Conservation (phyloP, 2,113 vertebrate species). For the Oryzias curvinotus region DNA sequence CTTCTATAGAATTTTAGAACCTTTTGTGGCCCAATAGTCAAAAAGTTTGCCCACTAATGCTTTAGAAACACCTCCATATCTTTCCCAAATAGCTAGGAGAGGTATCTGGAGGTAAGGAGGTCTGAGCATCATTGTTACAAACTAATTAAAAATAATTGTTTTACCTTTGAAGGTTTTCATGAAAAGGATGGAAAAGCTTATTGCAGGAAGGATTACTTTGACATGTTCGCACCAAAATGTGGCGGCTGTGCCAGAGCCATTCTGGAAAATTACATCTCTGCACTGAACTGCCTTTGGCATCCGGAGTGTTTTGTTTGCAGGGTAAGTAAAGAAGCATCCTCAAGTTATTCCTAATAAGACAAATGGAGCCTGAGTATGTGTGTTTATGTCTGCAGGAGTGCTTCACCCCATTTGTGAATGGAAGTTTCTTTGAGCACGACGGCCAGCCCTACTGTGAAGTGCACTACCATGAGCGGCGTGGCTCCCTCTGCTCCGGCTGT, state of each 20-base stretch:
- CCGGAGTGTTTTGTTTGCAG: constrained; percentile 98
- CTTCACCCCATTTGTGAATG: constrained; percentile 94
- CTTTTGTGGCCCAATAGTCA: no score
- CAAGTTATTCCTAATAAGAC: no score
- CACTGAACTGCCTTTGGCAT: constrained; percentile 95
- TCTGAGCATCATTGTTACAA: no score
- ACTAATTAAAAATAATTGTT: neutral
- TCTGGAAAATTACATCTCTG: constrained; percentile 98
- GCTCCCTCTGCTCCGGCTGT: constrained; percentile 95
- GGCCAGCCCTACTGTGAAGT: constrained; percentile 99
- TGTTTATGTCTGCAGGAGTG: constrained; percentile 82
- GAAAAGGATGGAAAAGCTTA: constrained; percentile 98
- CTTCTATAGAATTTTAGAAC: no score
- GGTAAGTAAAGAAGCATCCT: constrained; percentile 75
- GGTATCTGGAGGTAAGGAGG: no score
- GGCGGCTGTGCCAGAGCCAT: constrained; percentile 95
- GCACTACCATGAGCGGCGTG: constrained; percentile 94
- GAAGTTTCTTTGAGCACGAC: constrained; percentile 97
- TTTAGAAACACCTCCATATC: no score
- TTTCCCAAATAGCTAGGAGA: no score
- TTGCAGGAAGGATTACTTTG: constrained; percentile 98
- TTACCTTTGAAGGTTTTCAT: constrained; percentile 85
- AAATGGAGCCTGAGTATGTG: neutral
- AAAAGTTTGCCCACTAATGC: no score
- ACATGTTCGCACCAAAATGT: constrained; percentile 98